A percentile compares a stretch with the other conserved stretches of the same genome.
These are phyloP conservation scores for Notechis scutatus DNA, from an alignment of 2,113 vertebrate genomes.

Conservation along the genomic window DNA sequence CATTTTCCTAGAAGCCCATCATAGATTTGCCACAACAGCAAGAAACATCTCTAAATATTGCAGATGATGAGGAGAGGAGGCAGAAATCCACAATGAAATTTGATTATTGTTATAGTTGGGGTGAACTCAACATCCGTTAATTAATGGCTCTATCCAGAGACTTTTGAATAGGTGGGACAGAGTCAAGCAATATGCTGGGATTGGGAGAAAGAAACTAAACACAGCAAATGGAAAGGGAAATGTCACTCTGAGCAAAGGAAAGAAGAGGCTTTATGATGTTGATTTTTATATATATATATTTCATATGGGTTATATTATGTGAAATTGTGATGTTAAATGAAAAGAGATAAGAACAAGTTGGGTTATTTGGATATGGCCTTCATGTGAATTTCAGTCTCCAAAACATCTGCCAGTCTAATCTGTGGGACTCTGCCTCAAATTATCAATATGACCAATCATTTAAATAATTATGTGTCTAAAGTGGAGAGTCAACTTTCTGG, in stretches of 20 bases:
- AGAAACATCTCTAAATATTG: neutral
- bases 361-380: neutral
- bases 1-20: neutral
- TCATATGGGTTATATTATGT: neutral
- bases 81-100: neutral
- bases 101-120: neutral
- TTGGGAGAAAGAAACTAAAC: neutral
- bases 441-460: neutral
- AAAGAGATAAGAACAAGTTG: neutral
- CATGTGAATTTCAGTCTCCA: neutral
- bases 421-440: conserved; percentile 12
- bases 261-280: neutral
- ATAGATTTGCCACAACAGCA: neutral
- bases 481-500: neutral
- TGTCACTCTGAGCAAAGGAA: neutral
- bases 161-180: neutral
- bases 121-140: neutral
- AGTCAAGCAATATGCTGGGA: too few species aligned
- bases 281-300: neutral
- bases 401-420: neutral
- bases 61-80: neutral
- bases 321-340: neutral
- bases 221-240: neutral
- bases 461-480: neutral
- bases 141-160: neutral